Percentiles rank a stretch among this genome's conserved stretches.
Evolutionary conservation across 2,888 invertebrate species (phyloP).

Genomic region (Dryomyza anilis): DNA sequence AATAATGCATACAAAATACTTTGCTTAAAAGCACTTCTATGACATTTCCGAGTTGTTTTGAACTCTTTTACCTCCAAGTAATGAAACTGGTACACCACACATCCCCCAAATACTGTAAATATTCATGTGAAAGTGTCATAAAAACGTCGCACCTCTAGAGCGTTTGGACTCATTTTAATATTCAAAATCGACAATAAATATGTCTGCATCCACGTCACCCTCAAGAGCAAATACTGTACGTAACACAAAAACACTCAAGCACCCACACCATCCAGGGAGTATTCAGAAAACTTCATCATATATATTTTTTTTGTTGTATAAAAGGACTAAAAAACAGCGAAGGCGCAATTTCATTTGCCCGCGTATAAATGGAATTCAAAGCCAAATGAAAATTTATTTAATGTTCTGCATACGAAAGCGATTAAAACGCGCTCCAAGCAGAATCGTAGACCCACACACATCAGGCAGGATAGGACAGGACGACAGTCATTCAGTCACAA

Average conservation of each 20-base stretch:
- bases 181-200: slow-evolving; percentile 12
- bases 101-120: too few relatives aligned
- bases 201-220: slow-evolving; percentile 11
- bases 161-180: too few relatives aligned
- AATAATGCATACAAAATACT: too few relatives aligned
- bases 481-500: slow-evolving; percentile 26
- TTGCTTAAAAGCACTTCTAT: background rate
- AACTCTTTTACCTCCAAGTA: background rate
- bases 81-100: too few relatives aligned
- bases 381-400: slow-evolving; percentile 42
- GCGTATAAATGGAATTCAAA: slow-evolving; percentile 5
- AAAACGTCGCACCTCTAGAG: background rate
- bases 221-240: slow-evolving; percentile 1
- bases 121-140: background rate
- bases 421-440: slow-evolving; percentile 37
- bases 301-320: background rate
- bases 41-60: slow-evolving; percentile 5
- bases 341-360: too few relatives aligned
- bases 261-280: too few relatives aligned
- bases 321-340: too few relatives aligned
- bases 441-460: slow-evolving; percentile 16
- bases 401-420: slow-evolving; percentile 43
- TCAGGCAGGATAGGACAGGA: background rate
- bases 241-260: slow-evolving; percentile 1
- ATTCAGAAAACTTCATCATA: too few relatives aligned